phyloP scores from a whole-genome alignment of 2,113 vertebrate species.

The Nannobrachium achirus region DNA sequence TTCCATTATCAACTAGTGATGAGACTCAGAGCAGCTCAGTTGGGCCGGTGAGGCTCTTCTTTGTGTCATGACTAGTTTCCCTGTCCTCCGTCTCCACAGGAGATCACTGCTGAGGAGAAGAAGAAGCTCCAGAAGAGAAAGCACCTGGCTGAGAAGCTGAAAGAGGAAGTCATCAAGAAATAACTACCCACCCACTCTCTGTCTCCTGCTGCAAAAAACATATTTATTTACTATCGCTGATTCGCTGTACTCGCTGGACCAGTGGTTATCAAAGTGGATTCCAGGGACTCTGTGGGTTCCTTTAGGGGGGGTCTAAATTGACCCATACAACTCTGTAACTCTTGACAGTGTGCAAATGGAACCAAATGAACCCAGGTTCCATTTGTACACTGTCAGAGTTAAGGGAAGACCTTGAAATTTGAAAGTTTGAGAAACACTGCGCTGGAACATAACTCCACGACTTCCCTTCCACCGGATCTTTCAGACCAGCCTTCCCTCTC shows the following conservation, averaged over 20 bases:
- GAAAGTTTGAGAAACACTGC: too few species aligned
- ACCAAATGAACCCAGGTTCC: too few species aligned
- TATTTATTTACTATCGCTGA: neutral
- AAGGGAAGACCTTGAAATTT: too few species aligned
- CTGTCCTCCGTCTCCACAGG: slow-evolving; percentile 60
- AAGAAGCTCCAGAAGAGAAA: slow-evolving; percentile 92
- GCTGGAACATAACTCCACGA: slow-evolving; percentile 10
- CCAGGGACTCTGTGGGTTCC: too few species aligned
- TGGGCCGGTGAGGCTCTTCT: neutral
- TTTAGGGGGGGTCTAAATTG: too few species aligned
- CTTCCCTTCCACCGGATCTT: slow-evolving; percentile 35
- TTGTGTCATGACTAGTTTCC: neutral
- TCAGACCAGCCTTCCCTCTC: neutral
- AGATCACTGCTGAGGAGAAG: slow-evolving; percentile 89
- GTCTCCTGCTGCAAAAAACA: slow-evolving; percentile 25
- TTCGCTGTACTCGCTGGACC: too few species aligned
- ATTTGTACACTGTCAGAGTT: too few species aligned
- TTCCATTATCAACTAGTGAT: neutral
- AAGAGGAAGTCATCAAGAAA: slow-evolving; percentile 97
- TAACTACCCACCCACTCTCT: slow-evolving; percentile 53
- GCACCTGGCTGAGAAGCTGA: slow-evolving; percentile 94
- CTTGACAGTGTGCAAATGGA: too few species aligned
- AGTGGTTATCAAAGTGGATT: too few species aligned
- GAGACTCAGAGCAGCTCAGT: neutral
- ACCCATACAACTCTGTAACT: too few species aligned